Conservation (phyloP, 1,140 invertebrate genomes). For the Aradophagus sp. region DNA sequence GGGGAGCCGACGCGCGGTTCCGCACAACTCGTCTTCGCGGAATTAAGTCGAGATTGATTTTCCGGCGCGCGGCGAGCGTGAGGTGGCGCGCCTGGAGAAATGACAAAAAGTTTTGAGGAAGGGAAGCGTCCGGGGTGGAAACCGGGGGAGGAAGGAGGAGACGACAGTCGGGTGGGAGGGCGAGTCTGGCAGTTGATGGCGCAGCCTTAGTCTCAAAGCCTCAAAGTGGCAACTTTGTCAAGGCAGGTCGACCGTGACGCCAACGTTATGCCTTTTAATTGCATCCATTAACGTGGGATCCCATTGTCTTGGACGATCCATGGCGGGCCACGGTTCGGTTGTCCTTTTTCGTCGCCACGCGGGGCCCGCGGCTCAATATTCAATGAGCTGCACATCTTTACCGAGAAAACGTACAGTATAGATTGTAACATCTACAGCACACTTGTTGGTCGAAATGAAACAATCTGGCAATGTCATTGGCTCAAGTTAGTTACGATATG, state of each 20-base stretch:
- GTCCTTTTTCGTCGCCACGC: slow-evolving; percentile 41
- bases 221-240: slow-evolving; percentile 58
- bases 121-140: too few species aligned
- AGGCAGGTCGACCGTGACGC: slow-evolving; percentile 55
- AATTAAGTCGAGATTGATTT: slow-evolving; percentile 40
- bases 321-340: slow-evolving; percentile 28
- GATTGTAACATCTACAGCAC: too few species aligned
- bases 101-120: slow-evolving; percentile 44
- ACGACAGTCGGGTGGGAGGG: not conserved
- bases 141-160: slow-evolving; percentile 18
- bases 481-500: too few species aligned
- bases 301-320: slow-evolving; percentile 56
- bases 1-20: too few species aligned
- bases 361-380: slow-evolving; percentile 40
- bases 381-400: slow-evolving; percentile 29
- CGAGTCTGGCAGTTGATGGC: slow-evolving; percentile 38
- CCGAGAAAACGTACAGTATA: too few species aligned
- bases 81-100: slow-evolving; percentile 19
- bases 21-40: slow-evolving; percentile 16
- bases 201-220: slow-evolving; percentile 45
- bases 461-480: too few species aligned
- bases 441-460: too few species aligned
- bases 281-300: slow-evolving; percentile 58
- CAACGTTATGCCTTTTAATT: slow-evolving; percentile 61
- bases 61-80: slow-evolving; percentile 11